These are phyloP conservation scores for Falco naumanni DNA, from an alignment of 2,797 vertebrate genomes.

Conservation along the genomic window DNA sequence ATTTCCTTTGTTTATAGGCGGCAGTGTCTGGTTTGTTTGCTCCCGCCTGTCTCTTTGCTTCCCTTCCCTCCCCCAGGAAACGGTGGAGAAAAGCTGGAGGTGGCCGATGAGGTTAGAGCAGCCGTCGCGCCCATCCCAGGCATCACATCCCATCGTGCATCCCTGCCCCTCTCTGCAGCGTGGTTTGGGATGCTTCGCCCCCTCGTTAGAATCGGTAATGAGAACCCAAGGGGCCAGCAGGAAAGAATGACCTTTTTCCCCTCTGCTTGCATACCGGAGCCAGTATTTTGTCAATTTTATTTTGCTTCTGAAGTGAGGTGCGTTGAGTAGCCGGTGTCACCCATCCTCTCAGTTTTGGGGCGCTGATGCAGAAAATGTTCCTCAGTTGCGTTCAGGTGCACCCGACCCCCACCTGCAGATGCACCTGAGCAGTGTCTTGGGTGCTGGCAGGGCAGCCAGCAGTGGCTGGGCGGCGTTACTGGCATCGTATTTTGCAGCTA, in stretches of 20 bases:
- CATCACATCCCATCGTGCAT: neutral
- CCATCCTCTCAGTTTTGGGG: neutral
- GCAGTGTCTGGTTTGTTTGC: neutral
- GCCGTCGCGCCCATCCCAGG: rapidly evolving
- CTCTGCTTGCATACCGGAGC: neutral
- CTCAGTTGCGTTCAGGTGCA: neutral
- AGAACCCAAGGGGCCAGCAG: neutral
- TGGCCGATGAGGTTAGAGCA: neutral
- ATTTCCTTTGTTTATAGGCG: neutral
- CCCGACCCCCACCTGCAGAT: neutral
- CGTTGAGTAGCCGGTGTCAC: neutral
- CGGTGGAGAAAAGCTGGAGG: neutral
- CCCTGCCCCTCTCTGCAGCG: neutral
- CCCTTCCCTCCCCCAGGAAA: neutral
- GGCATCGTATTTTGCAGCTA: neutral
- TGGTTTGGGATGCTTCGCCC: neutral
- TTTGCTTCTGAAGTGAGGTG: neutral
- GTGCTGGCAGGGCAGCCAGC: neutral
- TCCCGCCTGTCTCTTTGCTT: neutral
- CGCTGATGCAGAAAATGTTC: neutral
- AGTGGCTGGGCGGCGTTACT: rapidly evolving
- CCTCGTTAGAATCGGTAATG: rapidly evolving
- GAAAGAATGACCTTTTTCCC: neutral
- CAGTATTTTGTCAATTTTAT: neutral
- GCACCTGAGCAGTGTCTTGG: rapidly evolving